Evolutionary conservation across 2,888 invertebrate species (phyloP).

Genomic region (Drosophila neutralis): DNA sequence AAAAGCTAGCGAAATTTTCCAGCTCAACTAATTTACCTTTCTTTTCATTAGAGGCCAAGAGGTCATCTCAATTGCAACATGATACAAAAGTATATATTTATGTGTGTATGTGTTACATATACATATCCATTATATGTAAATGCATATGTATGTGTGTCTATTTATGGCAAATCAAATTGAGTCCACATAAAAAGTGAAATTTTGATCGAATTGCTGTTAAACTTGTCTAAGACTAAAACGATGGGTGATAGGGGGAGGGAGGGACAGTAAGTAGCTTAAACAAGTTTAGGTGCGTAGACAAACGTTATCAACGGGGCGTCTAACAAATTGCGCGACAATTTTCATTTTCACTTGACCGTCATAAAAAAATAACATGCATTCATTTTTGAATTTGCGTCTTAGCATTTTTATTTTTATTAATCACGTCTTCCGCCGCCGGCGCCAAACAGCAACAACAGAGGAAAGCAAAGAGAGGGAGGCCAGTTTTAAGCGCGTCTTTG

Average conservation of each 20-base stretch:
- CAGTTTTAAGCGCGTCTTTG: conserved; percentile 34
- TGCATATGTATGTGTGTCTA: not conserved
- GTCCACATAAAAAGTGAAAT: conserved; percentile 69
- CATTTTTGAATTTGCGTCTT: conserved; percentile 44
- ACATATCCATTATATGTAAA: not conserved
- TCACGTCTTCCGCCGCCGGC: conserved; percentile 8
- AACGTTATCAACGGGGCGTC: conserved; percentile 45
- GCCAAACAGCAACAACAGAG: conserved; percentile 8
- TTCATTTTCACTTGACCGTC: conserved; percentile 57
- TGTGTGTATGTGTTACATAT: no score
- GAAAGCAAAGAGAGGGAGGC: not conserved
- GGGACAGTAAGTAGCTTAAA: conserved; percentile 23
- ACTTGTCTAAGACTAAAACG: conserved; percentile 48
- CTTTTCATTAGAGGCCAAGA: conserved; percentile 40
- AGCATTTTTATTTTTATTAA: conserved; percentile 22
- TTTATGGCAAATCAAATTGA: conserved; percentile 38
- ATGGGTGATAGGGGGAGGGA: not conserved
- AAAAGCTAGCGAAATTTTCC: conserved; percentile 50
- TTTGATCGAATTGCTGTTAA: conserved; percentile 58
- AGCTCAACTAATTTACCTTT: conserved; percentile 50
- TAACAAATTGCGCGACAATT: conserved; percentile 61
- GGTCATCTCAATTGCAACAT: conserved; percentile 42
- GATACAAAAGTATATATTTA: not conserved
- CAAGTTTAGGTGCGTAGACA: conserved; percentile 68
- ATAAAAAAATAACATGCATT: conserved; percentile 42